Conservation (phyloP, 2,888 invertebrate species). For the Hypomecis atomaria region DNA sequence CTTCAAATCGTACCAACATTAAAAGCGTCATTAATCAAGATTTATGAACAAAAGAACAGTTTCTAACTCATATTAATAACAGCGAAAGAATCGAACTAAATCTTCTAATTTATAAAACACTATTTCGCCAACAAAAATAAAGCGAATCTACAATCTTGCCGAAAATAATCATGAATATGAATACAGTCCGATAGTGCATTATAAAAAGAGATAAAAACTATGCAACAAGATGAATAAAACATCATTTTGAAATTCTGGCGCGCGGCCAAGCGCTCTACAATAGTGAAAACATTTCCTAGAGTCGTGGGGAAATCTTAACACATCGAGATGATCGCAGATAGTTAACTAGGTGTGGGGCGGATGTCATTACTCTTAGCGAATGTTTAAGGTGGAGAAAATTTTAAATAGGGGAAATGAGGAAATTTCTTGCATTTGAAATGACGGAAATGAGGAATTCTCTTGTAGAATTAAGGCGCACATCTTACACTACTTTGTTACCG, state of each 20-base stretch:
- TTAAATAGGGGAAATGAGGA: slow-evolving; percentile 12
- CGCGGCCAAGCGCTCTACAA: slow-evolving; percentile 45
- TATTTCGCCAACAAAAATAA: slow-evolving; percentile 12
- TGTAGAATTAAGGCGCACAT: background rate
- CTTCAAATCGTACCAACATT: slow-evolving; percentile 11
- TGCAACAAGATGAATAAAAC: slow-evolving; percentile 56
- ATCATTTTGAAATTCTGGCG: slow-evolving; percentile 56
- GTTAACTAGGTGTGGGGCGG: slow-evolving; percentile 24
- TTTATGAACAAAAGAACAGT: slow-evolving; percentile 12
- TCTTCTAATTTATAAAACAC: slow-evolving; percentile 12
- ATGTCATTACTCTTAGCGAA: slow-evolving; percentile 11
- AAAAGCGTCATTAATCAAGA: slow-evolving; percentile 12
- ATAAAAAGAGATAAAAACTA: slow-evolving; percentile 54
- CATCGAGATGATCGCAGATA: slow-evolving; percentile 22
- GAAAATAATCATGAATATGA: slow-evolving; percentile 37
- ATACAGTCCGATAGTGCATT: slow-evolving; percentile 41
- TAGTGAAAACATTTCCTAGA: slow-evolving; percentile 31
- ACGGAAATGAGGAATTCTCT: slow-evolving; percentile 11
- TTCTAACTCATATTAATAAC: slow-evolving; percentile 5
- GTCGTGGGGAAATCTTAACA: slow-evolving; percentile 17
- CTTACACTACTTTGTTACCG: background rate
- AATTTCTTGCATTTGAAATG: background rate
- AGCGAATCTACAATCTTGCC: slow-evolving; percentile 25
- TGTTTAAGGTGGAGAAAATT: slow-evolving; percentile 12
- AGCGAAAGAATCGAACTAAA: slow-evolving; percentile 10